Evolutionary conservation across 1,140 invertebrate species (phyloP), one percentile per base, ranked within the genome.

Genomic region (Nasonia vitripennis): DNA sequence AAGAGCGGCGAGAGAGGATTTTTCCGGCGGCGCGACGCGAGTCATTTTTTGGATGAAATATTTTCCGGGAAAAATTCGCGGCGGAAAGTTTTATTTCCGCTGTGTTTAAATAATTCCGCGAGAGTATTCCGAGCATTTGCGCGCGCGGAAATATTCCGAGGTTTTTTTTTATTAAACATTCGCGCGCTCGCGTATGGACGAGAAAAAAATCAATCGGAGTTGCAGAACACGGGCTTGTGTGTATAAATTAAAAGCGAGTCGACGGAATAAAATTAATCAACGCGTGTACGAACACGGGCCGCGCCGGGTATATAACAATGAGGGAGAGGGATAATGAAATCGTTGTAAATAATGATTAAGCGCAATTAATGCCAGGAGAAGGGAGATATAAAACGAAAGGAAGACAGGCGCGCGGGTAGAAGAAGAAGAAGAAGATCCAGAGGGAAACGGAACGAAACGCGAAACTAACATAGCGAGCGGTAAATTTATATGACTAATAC

Each of bases 401-500:
- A 83, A 83, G 71, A 75, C 68, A 67, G 74, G 34, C 34, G 34
- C 34, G 34, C 34, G 55, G 68, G 34, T 34, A 68, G 81, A 78
- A 78, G 84, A 68, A 81, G 68, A 73, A 85, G 84, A 80, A 85
- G 85, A 79, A 75, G 84, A 77, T 73, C 5, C 51, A 67, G 73
- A 17, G 51, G 71, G 81, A 78, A 78, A 84, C n/a, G 1, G 78
- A 67, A 67, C 41, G 84, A 77, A 83, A 86, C 71, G 88, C 85
- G 86, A 87, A 84, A 86, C 51, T 81, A 86, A 87, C 84, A 67
- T 79, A 83, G 74, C 81, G 34, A 86, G 70, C 81, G 70, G 85
- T 83, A 86, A 86, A 86, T 86, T 86, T 86, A 86, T 86, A 83
- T 83, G 80, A 83, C 85, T 86, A 86, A 83, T 86, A 86, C 77